phyloP scores from a whole-genome alignment of 2,113 vertebrate species.

The Ivindomyrus marchei region DNA sequence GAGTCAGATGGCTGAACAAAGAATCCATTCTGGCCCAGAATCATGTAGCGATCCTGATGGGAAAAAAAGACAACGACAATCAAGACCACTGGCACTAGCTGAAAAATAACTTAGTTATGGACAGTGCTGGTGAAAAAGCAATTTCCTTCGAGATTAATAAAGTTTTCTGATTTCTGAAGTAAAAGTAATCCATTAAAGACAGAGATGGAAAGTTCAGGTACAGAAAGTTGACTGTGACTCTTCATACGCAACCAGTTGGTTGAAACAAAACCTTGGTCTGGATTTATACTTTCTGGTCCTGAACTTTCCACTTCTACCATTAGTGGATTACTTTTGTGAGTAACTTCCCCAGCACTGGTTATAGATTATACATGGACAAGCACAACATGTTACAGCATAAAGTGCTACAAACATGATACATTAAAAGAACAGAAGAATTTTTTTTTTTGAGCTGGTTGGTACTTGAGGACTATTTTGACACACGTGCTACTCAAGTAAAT shows the following conservation, averaged over 20 bases:
- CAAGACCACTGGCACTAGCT: neutral
- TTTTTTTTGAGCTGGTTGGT: neutral
- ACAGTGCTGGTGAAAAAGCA: neutral
- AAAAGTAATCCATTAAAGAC: too few species aligned
- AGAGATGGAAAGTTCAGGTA: too few species aligned
- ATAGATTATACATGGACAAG: neutral
- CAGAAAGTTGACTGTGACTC: too few species aligned
- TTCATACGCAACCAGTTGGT: too few species aligned
- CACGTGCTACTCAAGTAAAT: neutral
- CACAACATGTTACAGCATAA: neutral
- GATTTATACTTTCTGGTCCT: too few species aligned
- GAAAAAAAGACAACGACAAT: neutral
- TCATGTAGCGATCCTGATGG: slow-evolving; percentile 92
- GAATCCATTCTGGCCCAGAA: slow-evolving; percentile 92
- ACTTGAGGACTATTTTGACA: neutral
- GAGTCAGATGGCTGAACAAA: slow-evolving; percentile 95
- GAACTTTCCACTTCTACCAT: too few species aligned
- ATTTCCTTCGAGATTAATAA: too few species aligned
- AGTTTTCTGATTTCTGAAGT: too few species aligned
- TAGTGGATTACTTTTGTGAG: too few species aligned
- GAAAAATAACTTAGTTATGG: neutral
- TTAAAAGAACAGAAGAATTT: neutral
- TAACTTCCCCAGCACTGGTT: neutral
- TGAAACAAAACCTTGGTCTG: too few species aligned
- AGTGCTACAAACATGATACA: neutral